Base-by-base conservation (phyloP, 2,797 vertebrate genomes). In the Sebastes alutus region DNA sequence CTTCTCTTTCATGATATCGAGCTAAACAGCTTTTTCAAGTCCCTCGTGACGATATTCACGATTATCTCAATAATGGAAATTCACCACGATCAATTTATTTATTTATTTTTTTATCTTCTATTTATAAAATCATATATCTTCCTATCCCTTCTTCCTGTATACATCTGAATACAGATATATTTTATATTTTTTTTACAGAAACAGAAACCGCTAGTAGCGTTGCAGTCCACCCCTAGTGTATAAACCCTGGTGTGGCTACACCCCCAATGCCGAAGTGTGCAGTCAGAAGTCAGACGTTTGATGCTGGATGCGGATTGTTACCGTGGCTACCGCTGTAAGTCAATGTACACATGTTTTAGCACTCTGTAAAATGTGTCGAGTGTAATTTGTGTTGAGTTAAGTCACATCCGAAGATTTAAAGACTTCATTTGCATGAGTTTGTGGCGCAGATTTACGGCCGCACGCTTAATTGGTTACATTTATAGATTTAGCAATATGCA, bases 401-500 rank as follows among this genome's bases (percentile, higher is more conserved):
- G 73, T 75, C 58, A 49, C 75, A 4, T 7, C 5, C 30, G 20
- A 30, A 72, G 71, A 91, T 89, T 88, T 89, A 89, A 81, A 42
- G 64, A 70, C 55, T 84, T 66, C 23, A 84, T 90, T 80, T 87
- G 70, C 78, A 72, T 78, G 23, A 80, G 73, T 67, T 78, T 66
- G 63, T 3, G 0, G 14, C 3, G 4, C 18, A 77, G 63, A 89
- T 89, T 88, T 89, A 92, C 38, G 1, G 18, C 58, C 46, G 3
- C 7, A 3, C 42, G 27, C 78, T 87, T 89, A 86, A 88, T 74
- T 87, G 63, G 80, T 83, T 66, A 83, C 86, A 89, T 88, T 87
- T 90, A 90, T 89, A 82, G 86, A 90, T 88, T 85, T 66, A 84
- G 87, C 77, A 81, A 86, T 85, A 86, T 81, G 82, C 75, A 82